Base-by-base conservation (phyloP, 2,113 vertebrate genomes). In the Leptocoma aspasia region DNA sequence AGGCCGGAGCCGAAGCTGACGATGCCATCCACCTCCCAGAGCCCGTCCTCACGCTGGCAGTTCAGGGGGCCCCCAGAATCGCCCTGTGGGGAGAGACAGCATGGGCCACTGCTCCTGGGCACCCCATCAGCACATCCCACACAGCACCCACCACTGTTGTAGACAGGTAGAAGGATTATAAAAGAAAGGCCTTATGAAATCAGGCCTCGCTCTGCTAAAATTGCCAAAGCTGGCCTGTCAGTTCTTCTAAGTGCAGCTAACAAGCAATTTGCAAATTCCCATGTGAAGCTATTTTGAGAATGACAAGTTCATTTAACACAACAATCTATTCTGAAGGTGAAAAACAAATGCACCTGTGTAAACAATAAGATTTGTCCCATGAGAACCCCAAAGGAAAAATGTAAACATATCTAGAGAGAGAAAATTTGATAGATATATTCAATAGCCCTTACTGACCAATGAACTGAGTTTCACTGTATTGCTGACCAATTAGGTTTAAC, bases 61-160 rank as follows among this genome's bases (percentile, higher is more conserved):
- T 99, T 99, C 97, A 99, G 98, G 7, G 99, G 99, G 20, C 99
- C 99, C 0, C 99, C 99, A 0, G 99, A 99, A 90, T 99, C 99
- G 9, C 99, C 99, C 99, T 99, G 96, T 4, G 26, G 1, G 4
- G 18, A 31, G 12, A 30, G 11, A 31, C 2, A n/a, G n/a, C n/a
- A n/a, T n/a, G n/a, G n/a, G n/a, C n/a, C n/a, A 60, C 17, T 6
- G 24, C 10, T 60, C 69, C 26, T 3, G 5, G 33, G 12, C 16
- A 16, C n/a, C n/a, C n/a, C n/a, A n/a, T n/a, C n/a, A n/a, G n/a
- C 22, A 4, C 16, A 15, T 16, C 22, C 23, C 44, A 18, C 26
- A 26, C 10, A 9, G 37, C 28, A 7, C 7, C 9, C 2, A 0
- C 33, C 27, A 19, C 15, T 31, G 72, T 7, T 3, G 1, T 2